A percentile compares a stretch with the other conserved stretches of the same genome.
Conservation (phyloP, 1,140 invertebrate species). For the Ostrea edulis region DNA sequence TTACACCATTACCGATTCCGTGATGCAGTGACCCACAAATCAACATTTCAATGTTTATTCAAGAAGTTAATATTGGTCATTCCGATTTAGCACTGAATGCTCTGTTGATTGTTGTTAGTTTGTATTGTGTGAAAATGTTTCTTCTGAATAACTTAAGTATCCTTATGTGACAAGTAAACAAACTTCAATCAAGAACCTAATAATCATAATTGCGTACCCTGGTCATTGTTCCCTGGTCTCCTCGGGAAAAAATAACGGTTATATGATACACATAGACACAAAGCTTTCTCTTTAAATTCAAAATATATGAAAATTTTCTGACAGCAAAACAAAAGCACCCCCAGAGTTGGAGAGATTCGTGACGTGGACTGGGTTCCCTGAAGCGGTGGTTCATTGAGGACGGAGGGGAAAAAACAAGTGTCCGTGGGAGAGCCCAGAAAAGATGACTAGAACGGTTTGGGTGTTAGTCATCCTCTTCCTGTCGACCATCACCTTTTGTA, state of each 20-base stretch:
- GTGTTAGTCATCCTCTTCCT: constrained; percentile 4
- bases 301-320: constrained; percentile 9
- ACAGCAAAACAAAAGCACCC: constrained; percentile 27
- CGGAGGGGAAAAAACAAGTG: not conserved
- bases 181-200: not conserved
- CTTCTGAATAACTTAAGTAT: not conserved
- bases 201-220: not conserved
- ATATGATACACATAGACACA: not conserved
- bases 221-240: not conserved
- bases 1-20: not conserved
- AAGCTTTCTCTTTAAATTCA: constrained; percentile 22
- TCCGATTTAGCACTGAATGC: not conserved
- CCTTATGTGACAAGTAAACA: constrained; percentile 16
- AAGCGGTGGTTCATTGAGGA: not conserved
- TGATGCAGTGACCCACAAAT: not conserved
- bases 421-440: not conserved
- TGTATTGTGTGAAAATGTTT: not conserved
- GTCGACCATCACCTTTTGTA: not conserved
- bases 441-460: not conserved
- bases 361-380: not conserved
- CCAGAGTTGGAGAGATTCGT: not conserved
- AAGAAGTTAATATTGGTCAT: not conserved
- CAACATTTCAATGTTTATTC: constrained; percentile 23
- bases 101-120: not conserved
- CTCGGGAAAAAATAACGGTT: not conserved